These are phyloP conservation scores for Mugil cephalus DNA, from an alignment of 2,113 vertebrate genomes.

Conservation along the genomic window DNA sequence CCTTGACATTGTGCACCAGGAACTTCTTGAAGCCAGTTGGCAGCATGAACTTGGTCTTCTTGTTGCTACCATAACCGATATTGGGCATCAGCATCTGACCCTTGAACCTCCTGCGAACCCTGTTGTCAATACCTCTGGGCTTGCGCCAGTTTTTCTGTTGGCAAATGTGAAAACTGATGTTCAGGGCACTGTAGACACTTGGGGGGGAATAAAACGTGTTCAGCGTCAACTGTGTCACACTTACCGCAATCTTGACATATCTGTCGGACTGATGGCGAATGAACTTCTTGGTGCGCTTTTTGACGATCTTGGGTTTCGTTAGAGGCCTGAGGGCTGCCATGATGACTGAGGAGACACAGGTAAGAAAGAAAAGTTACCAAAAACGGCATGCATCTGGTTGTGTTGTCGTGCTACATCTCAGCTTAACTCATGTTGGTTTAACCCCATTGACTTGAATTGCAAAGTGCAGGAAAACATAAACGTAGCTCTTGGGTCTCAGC, in stretches of 20 bases:
- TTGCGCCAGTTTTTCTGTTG: conserved; percentile 94
- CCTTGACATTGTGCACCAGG: conserved; percentile 96
- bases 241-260: conserved; percentile 97
- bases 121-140: conserved; percentile 97
- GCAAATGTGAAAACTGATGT: not conserved
- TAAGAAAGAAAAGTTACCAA: not conserved
- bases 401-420: not conserved
- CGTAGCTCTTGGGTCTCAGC: no score
- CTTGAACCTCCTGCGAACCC: conserved; percentile 96
- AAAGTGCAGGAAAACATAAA: not conserved
- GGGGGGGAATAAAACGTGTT: no score
- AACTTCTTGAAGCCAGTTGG: conserved; percentile 97
- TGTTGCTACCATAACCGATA: conserved; percentile 97
- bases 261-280: conserved; percentile 97
- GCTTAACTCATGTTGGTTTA: not conserved
- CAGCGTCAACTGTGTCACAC: fast-evolving
- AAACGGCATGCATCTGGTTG: not conserved
- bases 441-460: fast-evolving
- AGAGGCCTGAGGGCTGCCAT: conserved; percentile 96
- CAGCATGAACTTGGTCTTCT: conserved; percentile 98
- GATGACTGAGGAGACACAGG: conserved; percentile 73
- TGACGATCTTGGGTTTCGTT: conserved; percentile 94
- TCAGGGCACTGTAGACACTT: not conserved
- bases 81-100: conserved; percentile 99
- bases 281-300: conserved; percentile 99